Conservation (phyloP, 2,113 vertebrate species). For the Oreamnos americanus region DNA sequence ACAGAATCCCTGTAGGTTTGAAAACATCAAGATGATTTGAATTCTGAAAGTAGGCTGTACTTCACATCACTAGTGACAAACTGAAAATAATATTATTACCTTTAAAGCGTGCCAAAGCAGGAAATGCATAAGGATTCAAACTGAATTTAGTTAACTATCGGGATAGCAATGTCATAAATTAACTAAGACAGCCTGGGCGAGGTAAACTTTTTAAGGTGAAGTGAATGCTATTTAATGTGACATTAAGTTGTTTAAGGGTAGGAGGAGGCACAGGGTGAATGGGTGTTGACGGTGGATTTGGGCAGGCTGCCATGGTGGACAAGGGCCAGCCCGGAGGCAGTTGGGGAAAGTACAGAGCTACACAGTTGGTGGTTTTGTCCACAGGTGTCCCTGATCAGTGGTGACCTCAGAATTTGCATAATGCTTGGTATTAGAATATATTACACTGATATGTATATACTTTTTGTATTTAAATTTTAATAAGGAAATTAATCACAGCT, state of each 20-base stretch:
- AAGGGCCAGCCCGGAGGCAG: accelerated
- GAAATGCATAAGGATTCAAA: not conserved
- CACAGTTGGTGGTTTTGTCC: not conserved
- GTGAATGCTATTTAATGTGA: not conserved
- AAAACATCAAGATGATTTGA: not conserved
- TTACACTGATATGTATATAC: not conserved
- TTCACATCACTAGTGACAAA: not conserved
- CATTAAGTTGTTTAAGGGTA: not conserved
- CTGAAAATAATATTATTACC: not conserved
- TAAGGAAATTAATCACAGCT: not conserved
- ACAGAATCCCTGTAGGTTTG: not conserved
- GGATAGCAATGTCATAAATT: not conserved
- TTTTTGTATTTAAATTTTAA: not conserved
- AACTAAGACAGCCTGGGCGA: not conserved
- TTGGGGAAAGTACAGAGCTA: accelerated
- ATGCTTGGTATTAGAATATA: not conserved
- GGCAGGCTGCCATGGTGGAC: not conserved
- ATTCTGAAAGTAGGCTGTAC: not conserved
- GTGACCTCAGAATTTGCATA: not conserved
- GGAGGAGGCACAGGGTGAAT: not conserved
- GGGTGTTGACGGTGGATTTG: accelerated
- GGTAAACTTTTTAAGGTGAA: not conserved
- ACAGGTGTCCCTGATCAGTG: accelerated
- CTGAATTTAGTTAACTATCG: not conserved
- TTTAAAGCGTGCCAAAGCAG: not conserved